phyloP scores from a whole-genome alignment of 2,888 invertebrate genomes.

The Seira sanloemensis region DNA sequence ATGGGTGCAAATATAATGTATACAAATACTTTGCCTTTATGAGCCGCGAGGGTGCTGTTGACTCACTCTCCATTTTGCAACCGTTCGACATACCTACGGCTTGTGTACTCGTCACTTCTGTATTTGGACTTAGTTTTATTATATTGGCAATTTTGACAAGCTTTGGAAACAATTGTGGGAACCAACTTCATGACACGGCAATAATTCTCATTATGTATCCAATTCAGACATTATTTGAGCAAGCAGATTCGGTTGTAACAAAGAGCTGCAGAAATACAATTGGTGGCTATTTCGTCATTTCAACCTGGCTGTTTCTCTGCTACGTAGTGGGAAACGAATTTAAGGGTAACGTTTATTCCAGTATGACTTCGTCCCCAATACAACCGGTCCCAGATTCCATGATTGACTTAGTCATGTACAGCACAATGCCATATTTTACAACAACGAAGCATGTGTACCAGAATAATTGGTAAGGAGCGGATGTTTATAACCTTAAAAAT shows the following conservation, averaged over 20 bases:
- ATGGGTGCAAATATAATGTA: conserved; percentile 21
- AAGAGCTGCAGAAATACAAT: neutral
- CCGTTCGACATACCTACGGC: conserved; percentile 18
- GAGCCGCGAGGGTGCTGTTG: conserved; percentile 8
- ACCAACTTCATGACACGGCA: too few relatives aligned
- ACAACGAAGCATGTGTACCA: conserved; percentile 28
- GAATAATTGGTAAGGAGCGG: too few relatives aligned
- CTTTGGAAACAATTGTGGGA: neutral
- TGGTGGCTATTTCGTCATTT: conserved; percentile 22
- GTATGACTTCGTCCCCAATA: conserved; percentile 29
- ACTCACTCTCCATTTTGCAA: conserved; percentile 1
- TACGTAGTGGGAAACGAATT: conserved; percentile 39
- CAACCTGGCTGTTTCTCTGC: conserved; percentile 28
- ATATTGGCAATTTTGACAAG: neutral
- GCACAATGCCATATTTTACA: conserved; percentile 31
- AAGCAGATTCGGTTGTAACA: neutral
- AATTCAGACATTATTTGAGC: conserved; percentile 26
- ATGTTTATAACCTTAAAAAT: too few relatives aligned
- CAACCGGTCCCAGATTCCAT: conserved; percentile 29
- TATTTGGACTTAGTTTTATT: neutral
- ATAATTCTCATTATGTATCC: neutral
- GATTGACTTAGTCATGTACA: conserved; percentile 33
- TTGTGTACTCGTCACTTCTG: neutral
- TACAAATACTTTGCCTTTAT: conserved; percentile 37
- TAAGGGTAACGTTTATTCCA: conserved; percentile 34